phyloP scores from a whole-genome alignment of 2,113 vertebrate genomes.

The Leiothrix lutea region DNA sequence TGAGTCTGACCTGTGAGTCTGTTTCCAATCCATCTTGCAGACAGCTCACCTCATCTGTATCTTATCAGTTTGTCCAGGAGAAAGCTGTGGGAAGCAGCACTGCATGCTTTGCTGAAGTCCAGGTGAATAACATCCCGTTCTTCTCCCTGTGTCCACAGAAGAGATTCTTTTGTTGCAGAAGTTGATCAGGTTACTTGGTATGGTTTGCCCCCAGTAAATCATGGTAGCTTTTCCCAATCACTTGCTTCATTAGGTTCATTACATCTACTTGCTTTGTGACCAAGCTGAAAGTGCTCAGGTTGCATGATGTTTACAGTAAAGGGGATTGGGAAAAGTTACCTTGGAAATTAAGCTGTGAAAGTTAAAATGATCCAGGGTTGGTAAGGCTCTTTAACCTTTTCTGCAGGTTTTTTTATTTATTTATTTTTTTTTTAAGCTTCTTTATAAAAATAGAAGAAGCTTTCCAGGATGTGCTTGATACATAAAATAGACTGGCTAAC shows the following conservation, averaged over 20 bases:
- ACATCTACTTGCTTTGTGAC: not conserved
- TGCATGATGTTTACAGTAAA: not conserved
- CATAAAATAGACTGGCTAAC: not conserved
- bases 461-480: not conserved
- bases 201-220: not conserved
- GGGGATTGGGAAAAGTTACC: not conserved
- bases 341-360: not conserved
- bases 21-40: not conserved
- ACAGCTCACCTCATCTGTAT: not conserved
- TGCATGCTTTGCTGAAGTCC: not conserved
- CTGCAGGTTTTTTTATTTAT: not conserved
- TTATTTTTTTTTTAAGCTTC: not conserved
- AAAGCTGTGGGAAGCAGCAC: not conserved
- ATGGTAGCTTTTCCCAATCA: not conserved
- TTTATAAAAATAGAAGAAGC: not conserved
- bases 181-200: not conserved
- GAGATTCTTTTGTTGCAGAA: not conserved
- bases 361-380: not conserved
- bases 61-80: not conserved
- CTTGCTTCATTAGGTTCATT: not conserved
- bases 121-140: not conserved
- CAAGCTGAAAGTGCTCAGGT: not conserved
- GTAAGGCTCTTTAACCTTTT: not conserved
- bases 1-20: fast-evolving
- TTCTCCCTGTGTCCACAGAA: fast-evolving